Evolutionary conservation across 2,888 invertebrate species (phyloP).

Genomic region (Drosophila colorata): DNA sequence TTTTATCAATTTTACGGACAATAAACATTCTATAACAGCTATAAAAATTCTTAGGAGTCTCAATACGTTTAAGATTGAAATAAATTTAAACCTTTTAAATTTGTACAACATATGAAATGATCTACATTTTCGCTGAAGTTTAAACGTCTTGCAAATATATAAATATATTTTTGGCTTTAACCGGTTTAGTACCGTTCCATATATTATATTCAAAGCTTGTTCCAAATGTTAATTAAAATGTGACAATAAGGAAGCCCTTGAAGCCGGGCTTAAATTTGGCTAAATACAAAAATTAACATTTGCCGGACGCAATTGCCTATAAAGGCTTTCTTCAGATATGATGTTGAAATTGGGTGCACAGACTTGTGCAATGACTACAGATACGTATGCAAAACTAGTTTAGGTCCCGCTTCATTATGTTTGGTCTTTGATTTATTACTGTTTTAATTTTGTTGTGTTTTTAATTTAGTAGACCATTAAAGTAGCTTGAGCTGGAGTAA

Average conservation of each 20-base stretch:
- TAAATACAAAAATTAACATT: too few relatives aligned
- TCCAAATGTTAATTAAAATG: not conserved
- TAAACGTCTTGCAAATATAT: too few relatives aligned
- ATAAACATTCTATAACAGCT: too few relatives aligned
- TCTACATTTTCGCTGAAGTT: too few relatives aligned
- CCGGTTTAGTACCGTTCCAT: not conserved
- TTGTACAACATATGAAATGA: not conserved
- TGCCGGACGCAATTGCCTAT: too few relatives aligned
- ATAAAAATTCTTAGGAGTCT: too few relatives aligned
- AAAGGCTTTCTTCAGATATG: not conserved
- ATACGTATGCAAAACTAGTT: not conserved
- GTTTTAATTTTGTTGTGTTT: not conserved
- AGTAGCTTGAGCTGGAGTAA: not conserved
- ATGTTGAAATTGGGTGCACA: not conserved
- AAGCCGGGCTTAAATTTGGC: not conserved
- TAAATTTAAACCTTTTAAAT: not conserved
- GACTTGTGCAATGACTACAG: not conserved
- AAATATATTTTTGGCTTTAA: not conserved
- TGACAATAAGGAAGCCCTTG: not conserved
- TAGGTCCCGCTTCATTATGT: not conserved
- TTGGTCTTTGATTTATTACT: not conserved
- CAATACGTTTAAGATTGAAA: not conserved
- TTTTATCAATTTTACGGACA: too few relatives aligned
- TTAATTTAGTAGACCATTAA: slow-evolving; percentile 1
- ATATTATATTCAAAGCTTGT: not conserved